Base-by-base conservation (phyloP, 2,888 invertebrate species). In the Tipula unca region DNA sequence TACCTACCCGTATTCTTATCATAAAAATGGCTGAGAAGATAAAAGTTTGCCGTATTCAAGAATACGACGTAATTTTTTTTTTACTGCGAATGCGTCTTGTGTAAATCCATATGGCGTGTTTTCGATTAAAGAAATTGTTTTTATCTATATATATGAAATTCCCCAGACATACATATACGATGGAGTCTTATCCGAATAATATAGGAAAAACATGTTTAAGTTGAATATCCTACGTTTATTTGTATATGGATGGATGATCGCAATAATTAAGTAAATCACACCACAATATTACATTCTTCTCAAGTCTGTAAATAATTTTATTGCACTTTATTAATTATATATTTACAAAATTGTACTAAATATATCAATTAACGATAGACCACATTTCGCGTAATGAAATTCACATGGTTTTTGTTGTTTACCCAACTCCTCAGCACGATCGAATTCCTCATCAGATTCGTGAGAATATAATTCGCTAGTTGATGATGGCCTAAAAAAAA, bases 401-500 rank as follows among this genome's bases (percentile, higher is more conserved):
- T 69, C 69, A 84, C 91, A 91, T 39, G 89, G 88, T 8, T 88
- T 89, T n/a, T 89, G 89, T n/a, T 89, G 88, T 88, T 92, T 92
- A 3, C 96, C 96, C 3, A 94, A 89, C 86, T 92, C 90, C 89
- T 96, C 96, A 0, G 96, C 95, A 2, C 94, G 94, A 85, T 94
- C 93, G 89, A 95, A 96, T 89, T 95, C 95, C 87, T 93, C 94
- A 90, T 95, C 95, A 0, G 92, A 92, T 89, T 94, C 93, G 86
- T 94, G 93, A 2, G 94, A 93, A 25, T 94, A 88, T 0, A 90
- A 88, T 88, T 96, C 96, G 29, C 90, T 91, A 0, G 95, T 95
- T 36, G 94, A 92, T n/a, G 96, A 95, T 29, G 96, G 95, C 25
- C 95, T 95, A 90, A 25, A 69, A 69, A n/a, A 13, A 14, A 69